phyloP scores from a whole-genome alignment of 1,140 invertebrate species.

The Macrobrachium rosenbergii region DNA sequence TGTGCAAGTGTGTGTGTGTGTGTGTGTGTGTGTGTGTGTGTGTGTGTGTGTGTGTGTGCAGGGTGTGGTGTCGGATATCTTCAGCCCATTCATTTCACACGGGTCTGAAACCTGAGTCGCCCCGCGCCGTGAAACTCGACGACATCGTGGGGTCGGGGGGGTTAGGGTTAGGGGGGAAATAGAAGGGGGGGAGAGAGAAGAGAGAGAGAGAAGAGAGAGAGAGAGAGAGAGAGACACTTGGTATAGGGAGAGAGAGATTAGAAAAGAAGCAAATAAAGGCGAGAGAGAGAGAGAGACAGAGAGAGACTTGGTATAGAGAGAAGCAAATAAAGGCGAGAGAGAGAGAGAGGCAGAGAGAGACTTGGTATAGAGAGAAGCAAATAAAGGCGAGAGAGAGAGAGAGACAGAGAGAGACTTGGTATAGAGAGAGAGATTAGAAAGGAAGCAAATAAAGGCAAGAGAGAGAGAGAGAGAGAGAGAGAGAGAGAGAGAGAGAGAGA shows the following conservation, averaged over 20 bases:
- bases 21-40: conserved; percentile 41
- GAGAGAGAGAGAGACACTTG: not conserved
- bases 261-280: not conserved
- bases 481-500: not conserved
- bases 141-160: no score
- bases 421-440: not conserved
- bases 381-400: not conserved
- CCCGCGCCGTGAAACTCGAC: conserved; percentile 50
- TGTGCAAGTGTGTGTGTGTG: no score
- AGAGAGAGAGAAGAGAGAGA: no score
- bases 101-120: conserved; percentile 47
- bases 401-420: not conserved
- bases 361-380: not conserved
- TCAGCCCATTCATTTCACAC: conserved; percentile 60
- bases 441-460: no score
- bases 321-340: not conserved
- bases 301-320: not conserved
- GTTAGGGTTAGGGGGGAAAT: not conserved
- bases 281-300: not conserved
- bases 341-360: not conserved
- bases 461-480: no score
- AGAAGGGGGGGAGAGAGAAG: not conserved
- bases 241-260: no score
- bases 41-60: conserved; percentile 30
- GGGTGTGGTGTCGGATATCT: conserved; percentile 39